Evolutionary conservation across 2,113 vertebrate species (phyloP), one percentile per base, ranked within the genome.

Genomic region (Tyto alba): DNA sequence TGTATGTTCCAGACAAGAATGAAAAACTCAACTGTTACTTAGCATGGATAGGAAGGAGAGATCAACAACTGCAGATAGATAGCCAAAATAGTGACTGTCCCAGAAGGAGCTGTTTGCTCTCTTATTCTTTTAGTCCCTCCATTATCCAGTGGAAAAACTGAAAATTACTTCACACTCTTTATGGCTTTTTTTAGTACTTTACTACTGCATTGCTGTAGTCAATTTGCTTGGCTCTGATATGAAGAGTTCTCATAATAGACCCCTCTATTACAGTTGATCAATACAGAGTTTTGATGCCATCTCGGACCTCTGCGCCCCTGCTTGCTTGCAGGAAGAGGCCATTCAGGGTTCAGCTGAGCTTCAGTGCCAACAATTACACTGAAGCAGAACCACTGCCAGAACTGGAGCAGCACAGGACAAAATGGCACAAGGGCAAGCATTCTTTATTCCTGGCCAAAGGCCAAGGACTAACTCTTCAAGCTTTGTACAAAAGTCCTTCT

Each of bases 341-440:
- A 85, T 88, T 96, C 63, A 95, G 88, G 80, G 79, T 77, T 95
- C 91, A 95, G 71, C 78, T 72, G 48, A 92, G 69, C 88, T 75
- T 73, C 74, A 78, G 92, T 92, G 95, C 93, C 95, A 97, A 96
- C 94, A 96, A 97, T 90, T 91, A 96, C 83, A 97, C 67, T 94
- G 90, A 90, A 86, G 73, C 55, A 84, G 56, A 97, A 47, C 56
- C 14, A 68, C 84, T 97, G 97, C 96, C 95, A 98, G 93, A 97
- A 90, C 66, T 17, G 15, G 74, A 93, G 93, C 79, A 84, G 92
- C 30, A 66, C 63, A 86, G 89, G 93, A 94, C 93, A 93, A 88
- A 97, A 97, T 67, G 92, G 94, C 97, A 97, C 69, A 97, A 97
- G 96, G 95, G 97, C 93, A 96, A 75, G 90, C 90, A 96, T 97